These are phyloP conservation scores for Rafetus swinhoei DNA, from an alignment of 2,113 vertebrate genomes.

Conservation along the genomic window DNA sequence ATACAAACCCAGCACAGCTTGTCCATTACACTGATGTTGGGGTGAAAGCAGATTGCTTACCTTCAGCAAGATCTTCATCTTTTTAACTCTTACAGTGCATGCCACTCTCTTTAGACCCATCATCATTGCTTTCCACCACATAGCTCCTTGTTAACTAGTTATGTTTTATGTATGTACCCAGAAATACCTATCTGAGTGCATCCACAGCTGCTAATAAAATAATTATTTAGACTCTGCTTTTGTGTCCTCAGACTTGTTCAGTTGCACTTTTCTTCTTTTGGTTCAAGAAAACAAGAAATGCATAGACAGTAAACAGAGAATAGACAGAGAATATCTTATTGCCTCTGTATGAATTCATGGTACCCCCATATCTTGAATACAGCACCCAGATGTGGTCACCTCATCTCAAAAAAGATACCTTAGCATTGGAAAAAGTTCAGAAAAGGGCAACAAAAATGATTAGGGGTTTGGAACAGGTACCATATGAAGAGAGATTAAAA, in stretches of 20 bases:
- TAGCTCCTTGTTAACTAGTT: neutral
- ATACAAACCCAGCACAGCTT: neutral
- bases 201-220: neutral
- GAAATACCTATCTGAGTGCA: neutral
- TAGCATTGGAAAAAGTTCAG: too few species aligned
- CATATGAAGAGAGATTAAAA: too few species aligned
- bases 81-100: neutral
- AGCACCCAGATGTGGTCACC: too few species aligned
- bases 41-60: neutral
- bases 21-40: neutral
- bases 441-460: too few species aligned
- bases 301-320: neutral
- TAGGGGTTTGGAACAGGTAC: too few species aligned
- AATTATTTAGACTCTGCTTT: neutral
- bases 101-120: neutral
- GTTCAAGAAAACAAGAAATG: neutral
- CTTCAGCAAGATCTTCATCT: constrained; percentile 15
- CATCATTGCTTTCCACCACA: neutral
- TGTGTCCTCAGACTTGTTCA: neutral
- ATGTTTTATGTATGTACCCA: neutral
- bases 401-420: too few species aligned
- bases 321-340: too few species aligned
- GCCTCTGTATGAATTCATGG: too few species aligned
- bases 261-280: neutral
- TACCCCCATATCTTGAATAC: too few species aligned